phyloP scores from a whole-genome alignment of 1,140 invertebrate species.

The Drosophila pectinifera region DNA sequence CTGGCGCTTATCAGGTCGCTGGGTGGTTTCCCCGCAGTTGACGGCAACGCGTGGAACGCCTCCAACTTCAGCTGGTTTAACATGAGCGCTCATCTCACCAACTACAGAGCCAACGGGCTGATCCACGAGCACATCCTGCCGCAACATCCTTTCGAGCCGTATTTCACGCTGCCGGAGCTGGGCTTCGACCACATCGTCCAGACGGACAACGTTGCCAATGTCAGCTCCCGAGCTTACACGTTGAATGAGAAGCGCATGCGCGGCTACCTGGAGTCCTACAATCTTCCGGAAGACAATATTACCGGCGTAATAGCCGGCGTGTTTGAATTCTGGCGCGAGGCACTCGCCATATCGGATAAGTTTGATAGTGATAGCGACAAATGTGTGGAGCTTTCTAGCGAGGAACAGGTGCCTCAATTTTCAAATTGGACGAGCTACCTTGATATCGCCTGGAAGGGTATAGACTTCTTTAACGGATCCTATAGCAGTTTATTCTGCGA shows the following conservation, averaged over 20 bases:
- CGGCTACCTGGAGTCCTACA: slow-evolving; percentile 52
- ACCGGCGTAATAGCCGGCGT: slow-evolving; percentile 47
- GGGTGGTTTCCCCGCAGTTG: slow-evolving; percentile 77
- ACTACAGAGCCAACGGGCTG: slow-evolving; percentile 55
- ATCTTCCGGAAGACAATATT: slow-evolving; percentile 50
- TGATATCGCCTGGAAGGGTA: slow-evolving; percentile 70
- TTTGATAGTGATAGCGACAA: slow-evolving; percentile 49
- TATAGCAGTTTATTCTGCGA: slow-evolving; percentile 25
- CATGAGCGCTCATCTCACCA: slow-evolving; percentile 75
- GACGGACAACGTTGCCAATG: slow-evolving; percentile 61
- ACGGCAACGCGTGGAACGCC: slow-evolving; percentile 60
- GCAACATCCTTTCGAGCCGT: slow-evolving; percentile 64
- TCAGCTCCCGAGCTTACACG: slow-evolving; percentile 56
- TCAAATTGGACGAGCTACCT: slow-evolving; percentile 56
- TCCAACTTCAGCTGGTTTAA: slow-evolving; percentile 78
- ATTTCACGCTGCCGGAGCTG: slow-evolving; percentile 70
- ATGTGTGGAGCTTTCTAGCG: slow-evolving; percentile 5
- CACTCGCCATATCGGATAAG: slow-evolving; percentile 43
- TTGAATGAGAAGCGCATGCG: slow-evolving; percentile 68
- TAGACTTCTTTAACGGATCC: slow-evolving; percentile 14
- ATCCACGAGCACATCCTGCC: slow-evolving; percentile 60
- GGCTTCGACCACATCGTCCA: slow-evolving; percentile 76
- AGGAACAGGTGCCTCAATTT: neutral
- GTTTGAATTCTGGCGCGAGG: slow-evolving; percentile 70
- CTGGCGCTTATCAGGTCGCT: slow-evolving; percentile 68